phyloP scores from a whole-genome alignment of 2,888 invertebrate genomes.

The Dasypogon diadema region DNA sequence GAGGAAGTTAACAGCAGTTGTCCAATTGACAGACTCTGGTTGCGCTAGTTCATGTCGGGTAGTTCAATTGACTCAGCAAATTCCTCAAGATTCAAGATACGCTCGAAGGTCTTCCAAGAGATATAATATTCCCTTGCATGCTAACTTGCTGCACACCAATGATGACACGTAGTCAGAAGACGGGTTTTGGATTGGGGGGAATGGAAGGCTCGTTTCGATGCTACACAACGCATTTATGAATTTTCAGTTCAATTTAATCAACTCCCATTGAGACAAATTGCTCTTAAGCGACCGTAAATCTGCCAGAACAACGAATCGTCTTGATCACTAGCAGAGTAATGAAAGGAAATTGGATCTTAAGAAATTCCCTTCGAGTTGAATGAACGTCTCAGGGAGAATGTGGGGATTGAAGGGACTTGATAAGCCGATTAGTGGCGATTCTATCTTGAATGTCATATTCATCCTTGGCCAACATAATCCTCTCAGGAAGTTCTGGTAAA shows the following conservation, averaged over 20 bases:
- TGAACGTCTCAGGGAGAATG: neutral
- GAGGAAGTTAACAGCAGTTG: conserved; percentile 28
- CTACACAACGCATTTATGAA: conserved; percentile 3
- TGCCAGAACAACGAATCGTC: neutral
- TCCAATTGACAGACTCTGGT: conserved; percentile 24
- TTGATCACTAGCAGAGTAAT: neutral
- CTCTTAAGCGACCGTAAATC: conserved; percentile 2
- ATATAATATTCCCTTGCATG: neutral
- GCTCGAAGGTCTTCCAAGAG: neutral
- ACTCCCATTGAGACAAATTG: conserved; percentile 36
- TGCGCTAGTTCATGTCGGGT: neutral
- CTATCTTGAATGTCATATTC: conserved; percentile 1
- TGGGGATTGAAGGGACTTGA: neutral
- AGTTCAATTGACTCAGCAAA: conserved; percentile 9
- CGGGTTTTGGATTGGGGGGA: too few relatives aligned
- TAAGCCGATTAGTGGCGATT: conserved; percentile 16
- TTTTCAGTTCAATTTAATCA: conserved; percentile 39
- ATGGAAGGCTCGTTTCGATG: too few relatives aligned
- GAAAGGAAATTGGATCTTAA: conserved; percentile 26
- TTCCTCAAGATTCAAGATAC: conserved; percentile 7
- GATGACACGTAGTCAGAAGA: neutral
- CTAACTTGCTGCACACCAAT: neutral
- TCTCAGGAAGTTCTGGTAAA: neutral
- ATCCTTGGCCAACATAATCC: neutral
- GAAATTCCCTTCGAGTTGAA: conserved; percentile 22